Conservation (phyloP, 2,797 vertebrate genomes). For the Xiphorhynchus erythropygius region DNA sequence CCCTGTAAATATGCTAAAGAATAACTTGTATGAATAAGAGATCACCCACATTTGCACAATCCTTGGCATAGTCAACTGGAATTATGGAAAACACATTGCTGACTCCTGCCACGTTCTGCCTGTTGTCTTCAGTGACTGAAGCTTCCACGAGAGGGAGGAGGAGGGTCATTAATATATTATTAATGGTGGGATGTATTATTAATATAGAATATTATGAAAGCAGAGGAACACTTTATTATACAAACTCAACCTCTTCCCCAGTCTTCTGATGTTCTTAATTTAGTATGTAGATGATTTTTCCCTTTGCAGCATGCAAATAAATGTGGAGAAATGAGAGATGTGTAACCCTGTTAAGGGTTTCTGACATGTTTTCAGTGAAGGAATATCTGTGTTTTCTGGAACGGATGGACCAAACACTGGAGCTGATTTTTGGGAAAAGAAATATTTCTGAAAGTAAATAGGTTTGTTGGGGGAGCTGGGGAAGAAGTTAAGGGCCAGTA, state of each 20-base stretch:
- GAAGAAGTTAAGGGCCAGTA: background rate
- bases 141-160: background rate
- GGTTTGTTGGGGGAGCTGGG: background rate
- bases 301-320: background rate
- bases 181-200: constrained; percentile 7
- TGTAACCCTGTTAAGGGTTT: rapidly evolving
- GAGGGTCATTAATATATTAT: constrained; percentile 8
- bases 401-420: background rate
- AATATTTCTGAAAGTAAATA: background rate
- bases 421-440: background rate
- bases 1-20: background rate
- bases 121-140: background rate
- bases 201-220: background rate
- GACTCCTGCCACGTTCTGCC: background rate
- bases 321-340: background rate
- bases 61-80: background rate
- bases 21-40: background rate
- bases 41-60: background rate
- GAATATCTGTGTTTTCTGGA: rapidly evolving
- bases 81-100: background rate
- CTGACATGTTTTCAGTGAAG: rapidly evolving
- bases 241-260: background rate
- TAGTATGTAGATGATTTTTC: background rate
- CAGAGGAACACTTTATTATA: background rate
- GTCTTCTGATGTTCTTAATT: background rate